These are phyloP conservation scores for Rallus crepitans DNA, from an alignment of 2,797 vertebrate genomes.

Conservation along the genomic window DNA sequence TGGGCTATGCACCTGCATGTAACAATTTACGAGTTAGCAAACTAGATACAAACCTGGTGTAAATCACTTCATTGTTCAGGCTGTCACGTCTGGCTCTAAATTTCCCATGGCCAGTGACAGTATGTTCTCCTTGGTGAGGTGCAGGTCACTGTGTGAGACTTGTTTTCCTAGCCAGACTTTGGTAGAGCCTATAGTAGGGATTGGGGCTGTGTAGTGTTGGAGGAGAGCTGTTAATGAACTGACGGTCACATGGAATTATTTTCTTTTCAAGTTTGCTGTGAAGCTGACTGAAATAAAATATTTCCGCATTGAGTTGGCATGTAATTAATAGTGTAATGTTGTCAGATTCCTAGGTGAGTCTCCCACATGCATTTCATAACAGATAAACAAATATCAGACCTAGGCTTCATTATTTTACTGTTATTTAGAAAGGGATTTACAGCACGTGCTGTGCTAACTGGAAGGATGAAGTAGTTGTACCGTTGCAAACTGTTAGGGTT, in stretches of 20 bases:
- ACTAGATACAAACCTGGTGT: slow-evolving; percentile 30
- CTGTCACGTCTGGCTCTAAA: background rate
- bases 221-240: slow-evolving; percentile 1
- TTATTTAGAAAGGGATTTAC: slow-evolving; percentile 7
- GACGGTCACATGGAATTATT: background rate
- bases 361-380: slow-evolving; percentile 21
- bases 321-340: slow-evolving; percentile 1
- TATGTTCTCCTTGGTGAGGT: slow-evolving; percentile 9
- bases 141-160: background rate
- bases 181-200: background rate
- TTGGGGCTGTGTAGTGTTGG: background rate
- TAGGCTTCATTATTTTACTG: background rate
- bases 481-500: background rate
- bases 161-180: slow-evolving; percentile 15
- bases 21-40: slow-evolving; percentile 44
- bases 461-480: background rate
- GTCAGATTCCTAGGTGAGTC: slow-evolving; percentile 32
- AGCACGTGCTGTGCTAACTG: background rate
- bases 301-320: slow-evolving; percentile 23
- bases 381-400: slow-evolving; percentile 26
- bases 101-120: slow-evolving; percentile 20
- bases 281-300: slow-evolving; percentile 36
- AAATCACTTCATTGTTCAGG: slow-evolving; percentile 27
- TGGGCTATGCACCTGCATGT: background rate
- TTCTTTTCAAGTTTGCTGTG: slow-evolving; percentile 30